Evolutionary conservation across 2,797 vertebrate species (phyloP).

Genomic region (Salmo trutta): DNA sequence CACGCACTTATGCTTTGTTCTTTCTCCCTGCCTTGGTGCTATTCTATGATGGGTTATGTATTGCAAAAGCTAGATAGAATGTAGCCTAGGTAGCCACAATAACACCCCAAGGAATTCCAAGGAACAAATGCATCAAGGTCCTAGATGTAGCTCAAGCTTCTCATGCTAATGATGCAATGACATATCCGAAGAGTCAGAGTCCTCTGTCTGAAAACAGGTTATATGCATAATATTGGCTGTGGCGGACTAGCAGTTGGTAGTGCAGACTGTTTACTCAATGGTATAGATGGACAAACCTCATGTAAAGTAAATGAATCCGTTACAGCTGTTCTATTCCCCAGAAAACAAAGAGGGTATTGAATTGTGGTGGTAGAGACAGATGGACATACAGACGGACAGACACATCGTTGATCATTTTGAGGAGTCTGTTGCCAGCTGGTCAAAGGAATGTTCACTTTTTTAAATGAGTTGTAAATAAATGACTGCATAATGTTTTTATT

Average conservation of each 20-base stretch:
- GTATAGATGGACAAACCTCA: not conserved
- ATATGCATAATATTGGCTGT: slow-evolving; percentile 7
- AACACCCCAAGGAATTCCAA: not conserved
- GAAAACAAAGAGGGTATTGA: not conserved
- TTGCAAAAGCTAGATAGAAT: not conserved
- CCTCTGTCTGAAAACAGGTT: not conserved
- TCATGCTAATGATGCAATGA: not conserved
- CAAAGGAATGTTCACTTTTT: slow-evolving; percentile 82
- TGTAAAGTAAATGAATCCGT: not conserved
- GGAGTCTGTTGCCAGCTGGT: slow-evolving; percentile 63
- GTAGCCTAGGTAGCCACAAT: not conserved
- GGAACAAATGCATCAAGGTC: not conserved
- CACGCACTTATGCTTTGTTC: no score
- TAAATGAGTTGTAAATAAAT: slow-evolving; percentile 82
- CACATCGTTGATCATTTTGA: not conserved
- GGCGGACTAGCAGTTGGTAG: not conserved
- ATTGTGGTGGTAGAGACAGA: no score
- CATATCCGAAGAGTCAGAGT: not conserved
- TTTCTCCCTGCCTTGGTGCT: not conserved
- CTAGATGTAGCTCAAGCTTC: not conserved
- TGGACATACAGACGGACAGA: slow-evolving; percentile 12
- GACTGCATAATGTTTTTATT: slow-evolving; percentile 79
- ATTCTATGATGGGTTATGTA: not conserved
- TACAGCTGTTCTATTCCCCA: not conserved
- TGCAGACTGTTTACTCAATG: not conserved